Evolutionary conservation across 2,113 vertebrate species (phyloP).

Genomic region (Gavialis gangeticus): DNA sequence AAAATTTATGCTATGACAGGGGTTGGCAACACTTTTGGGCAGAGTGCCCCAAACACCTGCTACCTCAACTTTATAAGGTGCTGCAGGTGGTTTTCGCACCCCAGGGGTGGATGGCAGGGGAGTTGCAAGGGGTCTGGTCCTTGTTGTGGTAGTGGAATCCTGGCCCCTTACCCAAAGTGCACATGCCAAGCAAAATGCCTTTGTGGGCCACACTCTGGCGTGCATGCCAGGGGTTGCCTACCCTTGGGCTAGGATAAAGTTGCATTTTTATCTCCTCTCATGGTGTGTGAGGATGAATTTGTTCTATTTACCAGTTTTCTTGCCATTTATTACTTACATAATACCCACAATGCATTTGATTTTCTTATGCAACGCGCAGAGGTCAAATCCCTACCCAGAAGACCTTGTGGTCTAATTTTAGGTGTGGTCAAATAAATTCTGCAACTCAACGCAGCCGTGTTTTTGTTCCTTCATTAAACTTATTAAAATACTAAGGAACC

Average conservation of each 20-base stretch:
- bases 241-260: not conserved
- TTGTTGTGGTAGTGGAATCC: too few species aligned
- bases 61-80: too few species aligned
- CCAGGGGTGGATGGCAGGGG: too few species aligned
- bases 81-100: too few species aligned
- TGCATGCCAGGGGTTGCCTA: too few species aligned
- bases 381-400: not conserved
- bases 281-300: not conserved
- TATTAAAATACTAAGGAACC: not conserved
- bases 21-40: too few species aligned
- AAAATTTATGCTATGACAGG: not conserved
- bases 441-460: too few species aligned
- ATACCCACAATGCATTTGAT: not conserved
- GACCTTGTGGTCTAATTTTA: not conserved
- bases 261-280: not conserved
- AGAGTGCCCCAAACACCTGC: too few species aligned
- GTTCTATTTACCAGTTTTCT: not conserved
- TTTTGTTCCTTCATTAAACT: not conserved
- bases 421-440: not conserved
- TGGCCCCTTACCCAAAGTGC: too few species aligned
- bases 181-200: too few species aligned
- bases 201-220: too few species aligned
- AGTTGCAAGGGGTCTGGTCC: too few species aligned
- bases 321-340: not conserved
- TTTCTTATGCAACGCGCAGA: not conserved